Conservation (phyloP, 2,888 invertebrate species). For the Julus scandinavius region DNA sequence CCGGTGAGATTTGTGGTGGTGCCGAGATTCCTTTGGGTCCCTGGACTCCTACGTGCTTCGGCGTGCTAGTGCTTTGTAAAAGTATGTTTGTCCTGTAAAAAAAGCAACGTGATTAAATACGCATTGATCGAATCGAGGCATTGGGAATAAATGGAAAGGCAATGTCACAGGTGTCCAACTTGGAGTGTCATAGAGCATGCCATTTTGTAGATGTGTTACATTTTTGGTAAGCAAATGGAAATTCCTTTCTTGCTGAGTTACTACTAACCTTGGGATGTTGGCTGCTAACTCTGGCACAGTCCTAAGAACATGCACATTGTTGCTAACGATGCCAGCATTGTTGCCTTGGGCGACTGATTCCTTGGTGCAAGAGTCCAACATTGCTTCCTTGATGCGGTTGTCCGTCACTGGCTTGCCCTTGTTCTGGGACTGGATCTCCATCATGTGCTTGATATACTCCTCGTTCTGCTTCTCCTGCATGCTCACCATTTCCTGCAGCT, state of each 20-base stretch:
- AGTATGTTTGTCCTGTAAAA: not conserved
- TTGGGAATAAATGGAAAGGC: not conserved
- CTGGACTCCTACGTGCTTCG: not conserved
- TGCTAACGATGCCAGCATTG: not conserved
- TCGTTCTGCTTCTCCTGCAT: conserved; percentile 70
- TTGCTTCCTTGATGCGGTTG: conserved; percentile 53
- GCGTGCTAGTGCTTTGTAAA: not conserved
- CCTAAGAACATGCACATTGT: not conserved
- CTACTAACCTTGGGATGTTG: not conserved
- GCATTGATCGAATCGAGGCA: not conserved
- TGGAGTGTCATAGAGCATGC: too few species aligned
- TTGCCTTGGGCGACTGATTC: not conserved
- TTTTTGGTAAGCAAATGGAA: too few species aligned
- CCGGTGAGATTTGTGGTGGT: not conserved
- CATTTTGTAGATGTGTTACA: too few species aligned
- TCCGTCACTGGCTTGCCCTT: conserved; percentile 12
- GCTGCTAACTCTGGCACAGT: not conserved
- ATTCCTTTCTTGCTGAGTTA: too few species aligned
- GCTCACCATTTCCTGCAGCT: conserved; percentile 72
- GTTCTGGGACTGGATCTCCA: not conserved
- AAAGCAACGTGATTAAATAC: not conserved
- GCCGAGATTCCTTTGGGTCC: not conserved
- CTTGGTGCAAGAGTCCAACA: conserved; percentile 12
- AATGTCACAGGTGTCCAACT: not conserved
- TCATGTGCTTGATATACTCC: conserved; percentile 62